These are phyloP conservation scores for Cyanoliseus patagonus DNA, from an alignment of 2,113 vertebrate species.

Conservation along the genomic window DNA sequence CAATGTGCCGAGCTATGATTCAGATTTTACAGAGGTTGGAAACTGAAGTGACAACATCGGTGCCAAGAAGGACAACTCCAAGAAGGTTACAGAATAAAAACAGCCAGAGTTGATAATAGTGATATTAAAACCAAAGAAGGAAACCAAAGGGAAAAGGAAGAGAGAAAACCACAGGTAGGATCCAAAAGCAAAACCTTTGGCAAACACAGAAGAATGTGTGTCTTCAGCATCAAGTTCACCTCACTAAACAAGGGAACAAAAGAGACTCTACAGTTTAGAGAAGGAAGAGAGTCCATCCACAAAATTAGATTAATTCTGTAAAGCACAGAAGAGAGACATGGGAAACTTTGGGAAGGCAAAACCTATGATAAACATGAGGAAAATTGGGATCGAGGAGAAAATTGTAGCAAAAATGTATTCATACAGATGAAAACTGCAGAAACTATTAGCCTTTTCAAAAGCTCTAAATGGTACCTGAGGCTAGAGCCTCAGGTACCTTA, in stretches of 20 bases:
- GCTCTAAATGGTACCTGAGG: neutral
- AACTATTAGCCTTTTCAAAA: neutral
- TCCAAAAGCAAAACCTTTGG: neutral
- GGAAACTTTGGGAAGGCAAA: neutral
- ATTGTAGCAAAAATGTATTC: neutral
- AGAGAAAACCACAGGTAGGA: neutral
- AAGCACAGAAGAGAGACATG: neutral
- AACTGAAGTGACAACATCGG: neutral
- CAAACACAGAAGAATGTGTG: accelerated
- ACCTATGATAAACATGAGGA: neutral
- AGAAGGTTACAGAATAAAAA: neutral
- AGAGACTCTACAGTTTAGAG: neutral
- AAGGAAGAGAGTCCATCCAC: neutral
- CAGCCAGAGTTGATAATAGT: neutral
- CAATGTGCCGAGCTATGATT: neutral
- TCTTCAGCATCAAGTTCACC: neutral
- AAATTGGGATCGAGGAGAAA: neutral
- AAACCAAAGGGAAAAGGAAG: neutral
- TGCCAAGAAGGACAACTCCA: neutral
- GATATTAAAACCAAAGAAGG: neutral
- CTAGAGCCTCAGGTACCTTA: neutral
- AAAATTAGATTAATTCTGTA: neutral
- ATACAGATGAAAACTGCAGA: neutral
- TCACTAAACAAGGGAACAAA: neutral
- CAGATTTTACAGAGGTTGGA: neutral